These are phyloP conservation scores for Pardosa pseudoannulata DNA, from an alignment of 2,888 invertebrate genomes.

Conservation along the genomic window DNA sequence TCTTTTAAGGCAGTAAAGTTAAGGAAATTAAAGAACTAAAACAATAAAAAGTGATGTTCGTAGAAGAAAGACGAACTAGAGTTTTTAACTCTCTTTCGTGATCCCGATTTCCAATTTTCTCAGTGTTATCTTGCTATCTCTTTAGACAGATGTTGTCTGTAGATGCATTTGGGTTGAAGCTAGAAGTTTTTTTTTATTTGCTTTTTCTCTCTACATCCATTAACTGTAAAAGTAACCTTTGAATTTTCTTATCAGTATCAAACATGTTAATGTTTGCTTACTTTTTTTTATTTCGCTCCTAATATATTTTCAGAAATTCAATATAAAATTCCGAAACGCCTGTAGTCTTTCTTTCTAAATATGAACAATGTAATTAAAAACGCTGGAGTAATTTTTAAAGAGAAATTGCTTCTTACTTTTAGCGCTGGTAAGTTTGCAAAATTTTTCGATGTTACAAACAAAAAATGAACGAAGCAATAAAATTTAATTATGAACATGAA, in stretches of 20 bases:
- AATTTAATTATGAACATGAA: too few species aligned
- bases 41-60: neutral
- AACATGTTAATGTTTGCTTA: conserved; percentile 17
- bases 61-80: conserved; percentile 14
- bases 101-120: conserved; percentile 19
- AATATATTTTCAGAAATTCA: too few species aligned
- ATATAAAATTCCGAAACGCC: too few species aligned
- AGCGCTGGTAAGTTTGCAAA: too few species aligned
- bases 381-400: too few species aligned
- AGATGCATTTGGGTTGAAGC: conserved; percentile 12
- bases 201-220: conserved; percentile 30
- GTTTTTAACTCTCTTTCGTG: conserved; percentile 28
- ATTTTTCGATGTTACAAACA: too few species aligned
- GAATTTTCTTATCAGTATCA: conserved; percentile 12
- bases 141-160: conserved; percentile 29
- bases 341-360: too few species aligned
- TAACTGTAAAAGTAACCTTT: conserved; percentile 30
- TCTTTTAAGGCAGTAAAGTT: conserved; percentile 46
- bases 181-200: neutral
- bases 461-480: too few species aligned
- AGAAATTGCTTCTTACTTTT: too few species aligned
- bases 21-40: conserved; percentile 28
- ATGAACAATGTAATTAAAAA: too few species aligned
- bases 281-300: neutral
- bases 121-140: conserved; percentile 23